These are phyloP conservation scores for Ascidia mentula DNA, from an alignment of 23 tunicate species.

Conservation along the genomic window DNA sequence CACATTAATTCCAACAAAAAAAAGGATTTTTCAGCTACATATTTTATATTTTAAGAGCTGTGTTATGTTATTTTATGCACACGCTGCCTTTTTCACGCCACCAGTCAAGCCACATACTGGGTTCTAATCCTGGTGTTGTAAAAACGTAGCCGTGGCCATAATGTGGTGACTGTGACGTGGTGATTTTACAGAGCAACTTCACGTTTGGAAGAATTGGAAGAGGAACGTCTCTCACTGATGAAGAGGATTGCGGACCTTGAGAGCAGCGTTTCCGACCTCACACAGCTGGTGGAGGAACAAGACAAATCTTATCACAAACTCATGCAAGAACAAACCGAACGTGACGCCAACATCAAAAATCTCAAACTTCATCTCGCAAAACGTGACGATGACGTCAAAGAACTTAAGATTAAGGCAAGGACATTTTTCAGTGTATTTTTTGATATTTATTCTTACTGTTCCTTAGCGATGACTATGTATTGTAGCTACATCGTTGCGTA, in stretches of 20 bases:
- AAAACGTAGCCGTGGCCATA: too few species aligned
- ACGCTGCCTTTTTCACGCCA: too few species aligned
- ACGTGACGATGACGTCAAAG: conserved; percentile 54
- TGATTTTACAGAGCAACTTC: conserved; percentile 6
- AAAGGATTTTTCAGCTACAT: too few species aligned
- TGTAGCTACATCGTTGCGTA: too few species aligned
- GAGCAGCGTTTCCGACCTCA: conserved; percentile 55
- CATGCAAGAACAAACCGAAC: conserved; percentile 48
- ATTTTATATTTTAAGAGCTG: too few species aligned
- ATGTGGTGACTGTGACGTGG: too few species aligned
- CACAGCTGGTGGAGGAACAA: conserved; percentile 57
- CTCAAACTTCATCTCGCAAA: conserved; percentile 25
- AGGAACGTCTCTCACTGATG: conserved; percentile 50
- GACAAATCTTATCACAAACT: conserved; percentile 40
- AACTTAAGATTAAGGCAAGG: conserved; percentile 41
- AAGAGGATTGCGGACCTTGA: conserved; percentile 56
- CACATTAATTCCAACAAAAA: too few species aligned
- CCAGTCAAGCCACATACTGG: too few species aligned
- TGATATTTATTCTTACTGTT: too few species aligned
- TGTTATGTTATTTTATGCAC: too few species aligned
- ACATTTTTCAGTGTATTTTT: not conserved
- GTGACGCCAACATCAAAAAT: conserved; percentile 25
- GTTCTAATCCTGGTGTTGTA: too few species aligned
- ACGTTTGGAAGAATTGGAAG: conserved; percentile 58
- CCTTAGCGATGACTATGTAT: too few species aligned